Conservation (phyloP, 1,140 invertebrate genomes). For the Diuraphis noxia region DNA sequence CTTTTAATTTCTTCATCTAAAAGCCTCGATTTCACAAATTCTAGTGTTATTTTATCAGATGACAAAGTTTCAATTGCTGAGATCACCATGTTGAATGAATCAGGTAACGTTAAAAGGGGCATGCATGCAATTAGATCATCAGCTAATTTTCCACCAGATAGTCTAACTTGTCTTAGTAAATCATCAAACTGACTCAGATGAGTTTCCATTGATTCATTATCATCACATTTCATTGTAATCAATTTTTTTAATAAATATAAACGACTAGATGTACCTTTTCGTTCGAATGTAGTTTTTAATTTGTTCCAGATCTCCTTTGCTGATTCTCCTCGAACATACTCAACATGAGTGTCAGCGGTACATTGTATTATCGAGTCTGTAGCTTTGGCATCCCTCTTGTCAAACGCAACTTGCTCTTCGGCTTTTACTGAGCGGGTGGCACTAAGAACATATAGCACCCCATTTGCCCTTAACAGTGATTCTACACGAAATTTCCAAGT, state of each 20-base stretch:
- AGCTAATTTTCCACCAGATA: neutral
- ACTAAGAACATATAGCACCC: constrained; percentile 17
- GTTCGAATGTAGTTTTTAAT: constrained; percentile 17
- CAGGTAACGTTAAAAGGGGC: neutral
- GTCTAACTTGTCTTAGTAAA: constrained; percentile 23
- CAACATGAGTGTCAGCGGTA: constrained; percentile 13
- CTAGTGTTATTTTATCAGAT: neutral
- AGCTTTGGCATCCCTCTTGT: neutral
- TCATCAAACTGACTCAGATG: neutral
- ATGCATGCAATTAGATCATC: constrained; percentile 4
- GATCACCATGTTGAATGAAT: neutral
- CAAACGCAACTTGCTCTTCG: neutral
- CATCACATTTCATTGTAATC: constrained; percentile 35
- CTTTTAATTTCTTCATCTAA: constrained; percentile 2
- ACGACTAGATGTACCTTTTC: constrained; percentile 16
- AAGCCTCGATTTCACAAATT: neutral
- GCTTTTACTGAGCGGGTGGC: neutral
- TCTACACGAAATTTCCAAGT: neutral
- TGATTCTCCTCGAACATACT: neutral
- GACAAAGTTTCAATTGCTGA: constrained; percentile 19
- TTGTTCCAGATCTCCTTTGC: constrained; percentile 14
- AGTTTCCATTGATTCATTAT: constrained; percentile 7
- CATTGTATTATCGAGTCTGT: constrained; percentile 12
- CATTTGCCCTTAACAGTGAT: constrained; percentile 14
- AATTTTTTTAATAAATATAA: constrained; percentile 32